phyloP scores from a whole-genome alignment of 2,113 vertebrate species.

The Sinocyclocheilus grahami region DNA sequence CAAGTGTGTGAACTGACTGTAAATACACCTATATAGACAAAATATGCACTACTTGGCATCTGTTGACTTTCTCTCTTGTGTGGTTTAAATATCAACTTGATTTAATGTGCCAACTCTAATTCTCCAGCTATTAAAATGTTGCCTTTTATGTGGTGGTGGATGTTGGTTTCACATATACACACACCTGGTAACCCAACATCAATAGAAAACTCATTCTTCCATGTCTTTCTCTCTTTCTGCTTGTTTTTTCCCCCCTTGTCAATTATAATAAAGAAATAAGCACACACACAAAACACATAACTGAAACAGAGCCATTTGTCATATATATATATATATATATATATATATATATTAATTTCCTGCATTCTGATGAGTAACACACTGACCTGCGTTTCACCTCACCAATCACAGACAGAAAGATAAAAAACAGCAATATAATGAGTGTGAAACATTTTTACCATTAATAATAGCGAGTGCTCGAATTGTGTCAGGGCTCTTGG shows the following conservation, averaged over 20 bases:
- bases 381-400: slow-evolving; percentile 52
- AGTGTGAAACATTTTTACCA: not conserved
- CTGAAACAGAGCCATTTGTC: not conserved
- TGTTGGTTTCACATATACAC: slow-evolving; percentile 30
- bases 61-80: not conserved
- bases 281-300: not conserved
- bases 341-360: too few relatives aligned
- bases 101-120: slow-evolving; percentile 40
- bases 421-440: not conserved
- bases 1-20: not conserved
- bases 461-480: not conserved
- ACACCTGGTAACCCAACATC: slow-evolving; percentile 35
- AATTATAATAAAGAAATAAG: slow-evolving; percentile 49
- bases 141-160: slow-evolving; percentile 11
- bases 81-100: slow-evolving; percentile 38
- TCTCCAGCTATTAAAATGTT: slow-evolving; percentile 39
- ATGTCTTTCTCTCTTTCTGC: not conserved
- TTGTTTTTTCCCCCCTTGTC: not conserved
- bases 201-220: slow-evolving; percentile 33
- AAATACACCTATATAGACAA: slow-evolving; percentile 25
- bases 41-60: slow-evolving; percentile 9
- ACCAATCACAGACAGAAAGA: slow-evolving; percentile 9
- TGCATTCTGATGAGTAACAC: slow-evolving; percentile 47
- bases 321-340: too few relatives aligned
- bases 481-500: not conserved